Conservation (phyloP, 2,113 vertebrate genomes). For the Ailuropoda melanoleuca region DNA sequence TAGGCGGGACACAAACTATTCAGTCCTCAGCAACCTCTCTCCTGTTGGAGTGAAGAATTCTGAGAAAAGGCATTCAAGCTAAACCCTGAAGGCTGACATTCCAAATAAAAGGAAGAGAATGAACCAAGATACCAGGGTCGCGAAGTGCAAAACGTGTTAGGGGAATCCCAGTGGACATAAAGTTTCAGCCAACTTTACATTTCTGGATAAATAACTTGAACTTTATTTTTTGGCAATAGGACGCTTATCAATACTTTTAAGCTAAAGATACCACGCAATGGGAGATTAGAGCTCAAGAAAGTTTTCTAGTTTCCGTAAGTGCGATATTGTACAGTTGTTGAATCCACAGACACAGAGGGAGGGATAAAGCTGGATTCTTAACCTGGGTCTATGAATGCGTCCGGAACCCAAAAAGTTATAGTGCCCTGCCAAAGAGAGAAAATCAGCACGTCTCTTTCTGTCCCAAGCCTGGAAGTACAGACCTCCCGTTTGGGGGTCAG, state of each 20-base stretch:
- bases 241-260: background rate
- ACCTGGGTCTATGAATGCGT: background rate
- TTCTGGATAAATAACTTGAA: background rate
- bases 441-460: background rate
- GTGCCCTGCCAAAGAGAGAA: background rate
- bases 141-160: background rate
- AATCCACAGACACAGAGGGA: background rate
- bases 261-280: background rate
- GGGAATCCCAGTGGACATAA: background rate
- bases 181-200: background rate
- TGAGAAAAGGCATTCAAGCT: background rate
- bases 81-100: background rate
- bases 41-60: background rate
- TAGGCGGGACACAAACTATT: background rate
- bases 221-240: background rate
- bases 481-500: background rate
- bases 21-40: background rate
- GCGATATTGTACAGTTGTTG: background rate
- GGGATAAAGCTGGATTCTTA: background rate
- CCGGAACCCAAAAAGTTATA: background rate
- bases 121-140: background rate
- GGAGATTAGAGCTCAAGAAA: background rate
- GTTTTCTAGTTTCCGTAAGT: background rate
- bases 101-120: background rate
- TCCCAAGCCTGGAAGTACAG: background rate